These are phyloP conservation scores for Trachurus trachurus DNA, from an alignment of 2,797 vertebrate species.

Conservation along the genomic window DNA sequence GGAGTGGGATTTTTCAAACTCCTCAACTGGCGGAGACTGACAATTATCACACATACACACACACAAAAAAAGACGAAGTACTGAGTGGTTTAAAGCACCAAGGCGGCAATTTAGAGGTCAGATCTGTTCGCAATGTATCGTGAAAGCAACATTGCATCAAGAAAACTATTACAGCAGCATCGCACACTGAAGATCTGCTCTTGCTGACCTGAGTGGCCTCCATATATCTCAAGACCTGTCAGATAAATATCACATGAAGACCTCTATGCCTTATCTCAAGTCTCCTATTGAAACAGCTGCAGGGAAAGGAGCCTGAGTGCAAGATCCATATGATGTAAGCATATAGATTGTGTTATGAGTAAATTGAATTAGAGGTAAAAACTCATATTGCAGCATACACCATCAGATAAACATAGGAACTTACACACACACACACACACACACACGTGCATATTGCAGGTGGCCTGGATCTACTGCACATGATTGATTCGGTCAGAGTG, in stretches of 20 bases:
- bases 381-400: background rate
- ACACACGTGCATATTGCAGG: slow-evolving; percentile 12
- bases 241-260: background rate
- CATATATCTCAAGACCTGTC: background rate
- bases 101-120: slow-evolving; percentile 19
- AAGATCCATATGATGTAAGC: background rate
- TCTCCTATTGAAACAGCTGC: background rate
- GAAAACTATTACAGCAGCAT: background rate
- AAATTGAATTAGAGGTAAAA: background rate
- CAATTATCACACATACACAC: slow-evolving; percentile 1
- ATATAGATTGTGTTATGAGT: background rate
- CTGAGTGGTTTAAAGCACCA: slow-evolving; percentile 6
- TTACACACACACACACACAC: background rate
- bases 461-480: slow-evolving; percentile 6
- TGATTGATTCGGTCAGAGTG: slow-evolving; percentile 59
- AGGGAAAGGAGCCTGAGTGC: background rate
- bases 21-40: slow-evolving; percentile 1
- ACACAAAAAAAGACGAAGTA: background rate
- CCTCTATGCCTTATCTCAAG: background rate
- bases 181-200: background rate
- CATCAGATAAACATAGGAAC: background rate
- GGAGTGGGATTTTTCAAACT: slow-evolving; percentile 16
- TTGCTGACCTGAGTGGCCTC: background rate
- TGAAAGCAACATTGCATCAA: background rate
- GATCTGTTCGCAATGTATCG: background rate